A percentile compares a stretch with the other conserved stretches of the same genome.
These are phyloP conservation scores for Nothura maculosa DNA, from an alignment of 2,797 vertebrate genomes.

Conservation along the genomic window DNA sequence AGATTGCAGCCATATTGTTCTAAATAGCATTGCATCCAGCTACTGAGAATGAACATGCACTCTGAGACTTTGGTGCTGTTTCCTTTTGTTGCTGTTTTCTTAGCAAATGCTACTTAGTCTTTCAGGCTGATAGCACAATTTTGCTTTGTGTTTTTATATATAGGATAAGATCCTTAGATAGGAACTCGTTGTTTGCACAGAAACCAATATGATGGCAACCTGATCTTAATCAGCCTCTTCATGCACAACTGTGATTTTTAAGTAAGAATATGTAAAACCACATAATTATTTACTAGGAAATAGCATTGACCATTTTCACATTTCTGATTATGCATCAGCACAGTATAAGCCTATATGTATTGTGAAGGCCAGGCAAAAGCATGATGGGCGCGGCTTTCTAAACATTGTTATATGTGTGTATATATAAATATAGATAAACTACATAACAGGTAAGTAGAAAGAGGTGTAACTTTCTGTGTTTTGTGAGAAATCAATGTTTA, in stretches of 20 bases:
- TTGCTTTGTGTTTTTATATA: neutral
- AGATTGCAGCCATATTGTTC: neutral
- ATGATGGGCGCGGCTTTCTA: neutral
- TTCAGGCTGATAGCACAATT: neutral
- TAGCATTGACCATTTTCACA: neutral
- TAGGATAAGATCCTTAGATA: neutral
- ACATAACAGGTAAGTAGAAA: neutral
- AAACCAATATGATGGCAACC: neutral
- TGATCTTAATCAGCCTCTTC: neutral
- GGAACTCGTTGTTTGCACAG: neutral
- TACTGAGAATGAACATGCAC: accelerated
- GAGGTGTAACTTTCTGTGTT: neutral
- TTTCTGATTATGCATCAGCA: neutral
- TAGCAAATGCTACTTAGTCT: neutral
- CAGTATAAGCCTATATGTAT: neutral
- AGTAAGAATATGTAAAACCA: neutral
- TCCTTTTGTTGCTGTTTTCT: neutral
- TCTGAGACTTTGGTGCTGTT: neutral
- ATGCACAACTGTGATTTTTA: neutral
- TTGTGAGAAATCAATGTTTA: neutral
- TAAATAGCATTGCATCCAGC: neutral
- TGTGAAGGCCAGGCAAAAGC: neutral
- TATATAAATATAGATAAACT: neutral
- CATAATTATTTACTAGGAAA: neutral
- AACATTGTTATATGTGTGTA: neutral